phyloP scores from a whole-genome alignment of 2,113 vertebrate species.

The Sinocyclocheilus anshuiensis region DNA sequence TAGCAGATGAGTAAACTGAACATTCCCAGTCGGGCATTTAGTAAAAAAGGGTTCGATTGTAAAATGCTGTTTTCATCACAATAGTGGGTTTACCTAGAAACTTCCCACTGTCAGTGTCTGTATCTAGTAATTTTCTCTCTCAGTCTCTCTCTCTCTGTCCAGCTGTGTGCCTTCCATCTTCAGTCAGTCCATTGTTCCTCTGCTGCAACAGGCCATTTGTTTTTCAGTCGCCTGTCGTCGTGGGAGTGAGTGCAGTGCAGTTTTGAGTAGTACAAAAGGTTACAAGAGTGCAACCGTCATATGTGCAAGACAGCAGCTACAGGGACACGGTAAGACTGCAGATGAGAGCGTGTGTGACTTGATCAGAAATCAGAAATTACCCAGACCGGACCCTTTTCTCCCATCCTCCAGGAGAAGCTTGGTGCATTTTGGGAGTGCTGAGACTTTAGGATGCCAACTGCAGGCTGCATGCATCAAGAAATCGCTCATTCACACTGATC shows the following conservation, averaged over 20 bases:
- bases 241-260: slow-evolving; percentile 28
- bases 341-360: slow-evolving; percentile 22
- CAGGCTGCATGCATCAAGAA: slow-evolving; percentile 14
- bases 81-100: not conserved
- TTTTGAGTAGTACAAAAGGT: slow-evolving; percentile 41
- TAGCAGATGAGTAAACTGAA: slow-evolving; percentile 4
- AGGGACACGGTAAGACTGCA: not conserved
- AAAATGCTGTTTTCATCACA: not conserved
- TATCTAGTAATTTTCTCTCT: not conserved
- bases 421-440: not conserved
- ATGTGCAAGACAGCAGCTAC: slow-evolving; percentile 14
- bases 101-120: not conserved
- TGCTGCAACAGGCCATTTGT: slow-evolving; percentile 24
- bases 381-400: not conserved
- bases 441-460: slow-evolving; percentile 8
- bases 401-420: not conserved
- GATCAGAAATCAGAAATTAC: no score
- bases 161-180: not conserved
- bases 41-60: slow-evolving; percentile 6
- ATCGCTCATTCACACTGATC: not conserved
- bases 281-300: slow-evolving; percentile 33
- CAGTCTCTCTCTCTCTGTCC: not conserved
- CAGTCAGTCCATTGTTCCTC: slow-evolving; percentile 33
- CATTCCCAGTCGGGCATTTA: not conserved
- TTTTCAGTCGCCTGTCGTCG: slow-evolving; percentile 24